Evolutionary conservation across 2,888 invertebrate species (phyloP).

Genomic region (Linnaemya tessellans): DNA sequence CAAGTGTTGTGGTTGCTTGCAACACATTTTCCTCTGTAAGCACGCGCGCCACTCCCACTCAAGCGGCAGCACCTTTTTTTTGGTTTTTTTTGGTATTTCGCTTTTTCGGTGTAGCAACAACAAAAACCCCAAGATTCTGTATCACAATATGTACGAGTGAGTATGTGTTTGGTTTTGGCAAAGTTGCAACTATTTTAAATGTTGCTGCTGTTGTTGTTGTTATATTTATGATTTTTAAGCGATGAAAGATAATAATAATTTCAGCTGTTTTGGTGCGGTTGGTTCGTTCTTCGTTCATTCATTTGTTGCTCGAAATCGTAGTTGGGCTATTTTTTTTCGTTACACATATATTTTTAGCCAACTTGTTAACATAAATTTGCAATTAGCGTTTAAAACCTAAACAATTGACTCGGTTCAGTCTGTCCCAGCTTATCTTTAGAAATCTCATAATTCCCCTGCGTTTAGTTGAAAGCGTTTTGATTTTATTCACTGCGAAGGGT

Average conservation of each 20-base stretch:
- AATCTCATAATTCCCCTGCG: constrained; percentile 59
- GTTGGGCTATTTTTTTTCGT: constrained; percentile 44
- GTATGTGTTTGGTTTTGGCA: constrained; percentile 34
- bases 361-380: constrained; percentile 80
- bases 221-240: constrained; percentile 71
- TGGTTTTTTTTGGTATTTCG: background rate
- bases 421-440: constrained; percentile 39
- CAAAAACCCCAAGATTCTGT: constrained; percentile 43
- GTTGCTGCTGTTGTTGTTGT: constrained; percentile 36
- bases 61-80: constrained; percentile 69
- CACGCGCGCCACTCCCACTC: constrained; percentile 74
- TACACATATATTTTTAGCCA: constrained; percentile 56
- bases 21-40: constrained; percentile 61
- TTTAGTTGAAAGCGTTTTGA: constrained; percentile 19
- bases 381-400: constrained; percentile 76
- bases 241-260: constrained; percentile 74
- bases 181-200: background rate
- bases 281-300: constrained; percentile 7
- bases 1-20: constrained; percentile 63
- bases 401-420: constrained; percentile 58
- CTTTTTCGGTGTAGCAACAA: constrained; percentile 10
- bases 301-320: constrained; percentile 22
- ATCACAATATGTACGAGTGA: constrained; percentile 32
- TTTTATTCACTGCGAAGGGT: constrained; percentile 37
- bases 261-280: constrained; percentile 51